Evolutionary conservation across 2,797 vertebrate species (phyloP).

Genomic region (Mormyrus proboscirostris): DNA sequence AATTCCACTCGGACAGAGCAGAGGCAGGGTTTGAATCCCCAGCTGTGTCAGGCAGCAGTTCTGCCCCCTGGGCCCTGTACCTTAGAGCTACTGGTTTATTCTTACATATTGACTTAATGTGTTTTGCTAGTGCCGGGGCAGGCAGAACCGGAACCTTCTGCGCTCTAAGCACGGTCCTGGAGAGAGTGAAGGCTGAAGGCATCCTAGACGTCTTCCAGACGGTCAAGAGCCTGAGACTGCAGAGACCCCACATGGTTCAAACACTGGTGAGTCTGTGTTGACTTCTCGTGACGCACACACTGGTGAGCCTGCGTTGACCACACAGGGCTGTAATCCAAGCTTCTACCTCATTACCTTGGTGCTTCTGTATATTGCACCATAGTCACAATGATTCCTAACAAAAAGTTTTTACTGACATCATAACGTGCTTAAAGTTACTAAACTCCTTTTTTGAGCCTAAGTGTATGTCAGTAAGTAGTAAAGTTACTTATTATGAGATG

Average conservation of each 20-base stretch:
- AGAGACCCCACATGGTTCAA: constrained; percentile 99
- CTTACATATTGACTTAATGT: background rate
- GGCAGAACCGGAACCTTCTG: constrained; percentile 96
- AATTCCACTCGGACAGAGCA: background rate
- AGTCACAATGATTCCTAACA: background rate
- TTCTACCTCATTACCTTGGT: background rate
- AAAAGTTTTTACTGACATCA: background rate
- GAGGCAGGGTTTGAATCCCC: background rate
- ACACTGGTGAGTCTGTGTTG: constrained; percentile 76
- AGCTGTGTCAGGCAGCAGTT: background rate
- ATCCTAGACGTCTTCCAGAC: constrained; percentile 98
- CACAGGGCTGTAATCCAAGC: background rate
- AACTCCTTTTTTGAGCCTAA: background rate
- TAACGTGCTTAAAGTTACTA: background rate
- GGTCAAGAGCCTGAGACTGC: constrained; percentile 91
- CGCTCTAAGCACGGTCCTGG: constrained; percentile 91
- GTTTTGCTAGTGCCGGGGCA: constrained; percentile 75
- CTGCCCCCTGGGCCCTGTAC: background rate
- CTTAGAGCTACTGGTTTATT: background rate
- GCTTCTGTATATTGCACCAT: background rate
- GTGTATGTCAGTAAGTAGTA: background rate
- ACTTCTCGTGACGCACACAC: background rate
- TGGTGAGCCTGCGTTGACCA: constrained; percentile 31
- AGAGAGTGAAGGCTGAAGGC: constrained; percentile 93
- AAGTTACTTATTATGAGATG: background rate